phyloP scores from a whole-genome alignment of 2,797 vertebrate genomes.

The Buphagus erythrorhynchus region DNA sequence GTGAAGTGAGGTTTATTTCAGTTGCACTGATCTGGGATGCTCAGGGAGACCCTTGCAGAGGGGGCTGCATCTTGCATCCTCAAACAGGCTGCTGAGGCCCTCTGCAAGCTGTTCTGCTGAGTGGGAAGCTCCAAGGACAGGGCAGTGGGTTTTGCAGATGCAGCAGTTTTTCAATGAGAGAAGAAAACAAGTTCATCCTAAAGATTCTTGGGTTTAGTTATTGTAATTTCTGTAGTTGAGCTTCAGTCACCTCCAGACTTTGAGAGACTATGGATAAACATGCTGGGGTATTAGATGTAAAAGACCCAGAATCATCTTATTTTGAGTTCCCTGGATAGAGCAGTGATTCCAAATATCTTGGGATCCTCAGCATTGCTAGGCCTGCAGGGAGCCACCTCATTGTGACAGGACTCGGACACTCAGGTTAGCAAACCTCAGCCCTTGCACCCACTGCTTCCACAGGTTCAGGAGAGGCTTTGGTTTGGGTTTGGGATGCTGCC shows the following conservation, averaged over 20 bases:
- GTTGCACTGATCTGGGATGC: neutral
- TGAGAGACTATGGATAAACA: neutral
- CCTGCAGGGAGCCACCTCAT: neutral
- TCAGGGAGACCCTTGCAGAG: neutral
- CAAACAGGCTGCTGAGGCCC: neutral
- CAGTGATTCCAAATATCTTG: neutral
- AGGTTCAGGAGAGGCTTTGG: neutral
- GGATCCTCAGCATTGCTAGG: neutral
- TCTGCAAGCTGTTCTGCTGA: neutral
- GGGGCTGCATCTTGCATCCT: neutral
- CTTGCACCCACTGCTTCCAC: neutral
- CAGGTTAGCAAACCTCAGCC: neutral
- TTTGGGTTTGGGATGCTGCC: neutral
- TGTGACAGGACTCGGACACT: rapidly evolving
- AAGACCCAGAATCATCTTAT: neutral
- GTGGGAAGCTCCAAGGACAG: neutral
- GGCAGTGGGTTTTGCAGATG: neutral
- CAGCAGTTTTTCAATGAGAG: neutral
- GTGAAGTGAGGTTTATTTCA: neutral
- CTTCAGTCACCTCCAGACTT: neutral
- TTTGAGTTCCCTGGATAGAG: neutral
- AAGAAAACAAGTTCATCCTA: neutral
- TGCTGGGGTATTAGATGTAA: neutral
- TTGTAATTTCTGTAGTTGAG: neutral
- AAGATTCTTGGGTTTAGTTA: neutral